Evolutionary conservation across 2,113 vertebrate genomes (phyloP).

Genomic region (Burhinus bistriatus): DNA sequence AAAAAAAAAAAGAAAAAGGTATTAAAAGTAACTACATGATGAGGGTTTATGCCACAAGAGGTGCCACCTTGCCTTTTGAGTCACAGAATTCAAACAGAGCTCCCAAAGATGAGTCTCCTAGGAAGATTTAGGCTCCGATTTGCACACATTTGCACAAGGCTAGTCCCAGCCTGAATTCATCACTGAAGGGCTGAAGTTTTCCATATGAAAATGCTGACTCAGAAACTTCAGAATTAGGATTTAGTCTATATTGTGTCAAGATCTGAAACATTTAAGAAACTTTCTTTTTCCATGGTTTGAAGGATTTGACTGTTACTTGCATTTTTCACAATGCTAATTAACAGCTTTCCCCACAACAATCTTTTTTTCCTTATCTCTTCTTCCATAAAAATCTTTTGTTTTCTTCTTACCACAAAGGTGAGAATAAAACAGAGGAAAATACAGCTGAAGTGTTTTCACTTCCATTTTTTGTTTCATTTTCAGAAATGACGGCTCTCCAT

Average conservation of each 20-base stretch:
- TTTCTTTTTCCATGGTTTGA: not conserved
- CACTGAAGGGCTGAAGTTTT: not conserved
- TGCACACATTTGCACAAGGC: not conserved
- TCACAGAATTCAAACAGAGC: not conserved
- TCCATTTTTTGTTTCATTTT: not conserved
- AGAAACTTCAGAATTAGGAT: not conserved
- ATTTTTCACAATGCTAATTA: not conserved
- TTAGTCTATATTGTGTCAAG: not conserved
- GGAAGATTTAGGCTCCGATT: not conserved
- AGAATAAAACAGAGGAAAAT: not conserved
- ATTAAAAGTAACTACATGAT: not conserved
- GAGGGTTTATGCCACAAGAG: not conserved
- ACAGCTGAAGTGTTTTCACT: not conserved
- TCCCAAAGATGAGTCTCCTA: not conserved
- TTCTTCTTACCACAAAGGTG: not conserved
- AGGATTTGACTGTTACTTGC: not conserved
- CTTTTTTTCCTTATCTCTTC: not conserved
- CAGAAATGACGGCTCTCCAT: not conserved
- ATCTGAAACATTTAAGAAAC: not conserved
- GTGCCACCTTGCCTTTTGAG: not conserved
- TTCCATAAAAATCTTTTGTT: not conserved
- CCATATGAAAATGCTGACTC: not conserved
- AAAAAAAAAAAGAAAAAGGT: not conserved
- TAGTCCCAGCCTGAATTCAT: not conserved
- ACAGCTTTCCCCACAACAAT: not conserved